Evolutionary conservation across 2,113 vertebrate genomes (phyloP).

Genomic region (Malaclemys terrapin): DNA sequence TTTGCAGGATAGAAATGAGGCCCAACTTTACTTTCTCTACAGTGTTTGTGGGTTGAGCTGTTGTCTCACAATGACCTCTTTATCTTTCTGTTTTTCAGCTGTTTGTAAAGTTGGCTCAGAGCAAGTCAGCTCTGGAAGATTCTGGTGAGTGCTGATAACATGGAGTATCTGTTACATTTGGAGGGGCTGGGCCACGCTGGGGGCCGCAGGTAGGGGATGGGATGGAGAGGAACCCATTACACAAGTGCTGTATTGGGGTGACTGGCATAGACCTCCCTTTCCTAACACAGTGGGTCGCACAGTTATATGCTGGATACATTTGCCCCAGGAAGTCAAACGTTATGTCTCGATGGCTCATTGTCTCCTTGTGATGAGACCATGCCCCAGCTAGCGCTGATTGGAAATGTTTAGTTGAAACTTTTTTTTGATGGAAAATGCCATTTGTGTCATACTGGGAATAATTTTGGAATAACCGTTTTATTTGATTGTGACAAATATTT

Average conservation of each 20-base stretch:
- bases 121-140: conserved; percentile 90
- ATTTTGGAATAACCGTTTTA: neutral
- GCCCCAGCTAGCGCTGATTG: neutral
- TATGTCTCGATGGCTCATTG: neutral
- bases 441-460: neutral
- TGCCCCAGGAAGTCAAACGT: neutral
- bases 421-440: neutral
- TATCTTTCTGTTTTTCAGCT: conserved; percentile 78
- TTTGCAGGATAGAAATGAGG: neutral
- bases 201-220: neutral
- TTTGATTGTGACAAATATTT: neutral
- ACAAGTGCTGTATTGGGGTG: neutral
- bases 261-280: neutral
- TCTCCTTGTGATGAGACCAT: neutral
- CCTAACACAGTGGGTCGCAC: neutral
- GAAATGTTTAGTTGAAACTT: neutral
- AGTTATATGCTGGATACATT: neutral
- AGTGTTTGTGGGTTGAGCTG: neutral
- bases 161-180: neutral
- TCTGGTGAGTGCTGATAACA: conserved; percentile 81
- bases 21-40: neutral
- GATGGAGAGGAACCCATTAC: neutral
- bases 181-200: neutral
- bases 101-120: conserved; percentile 89
- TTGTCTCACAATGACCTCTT: neutral